phyloP scores from a whole-genome alignment of 1,140 invertebrate genomes.

The Radopholus similis region DNA sequence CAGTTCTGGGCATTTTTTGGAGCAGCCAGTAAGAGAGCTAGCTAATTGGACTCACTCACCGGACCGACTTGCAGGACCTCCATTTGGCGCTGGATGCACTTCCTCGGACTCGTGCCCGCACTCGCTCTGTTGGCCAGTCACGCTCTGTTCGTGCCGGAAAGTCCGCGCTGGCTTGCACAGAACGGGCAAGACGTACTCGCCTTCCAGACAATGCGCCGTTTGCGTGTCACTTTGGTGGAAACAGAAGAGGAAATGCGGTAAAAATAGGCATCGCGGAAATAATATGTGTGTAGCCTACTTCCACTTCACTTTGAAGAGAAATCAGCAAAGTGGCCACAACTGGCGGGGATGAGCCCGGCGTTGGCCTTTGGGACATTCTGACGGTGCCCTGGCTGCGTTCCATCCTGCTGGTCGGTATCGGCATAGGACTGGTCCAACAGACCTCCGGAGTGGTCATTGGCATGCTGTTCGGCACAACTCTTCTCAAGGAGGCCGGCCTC shows the following conservation, averaged over 20 bases:
- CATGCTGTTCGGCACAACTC: constrained; percentile 6
- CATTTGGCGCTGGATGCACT: constrained; percentile 15
- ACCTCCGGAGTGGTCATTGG: background rate
- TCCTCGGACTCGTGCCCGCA: background rate
- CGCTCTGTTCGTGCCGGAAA: constrained; percentile 5
- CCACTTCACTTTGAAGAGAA: background rate
- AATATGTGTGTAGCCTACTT: background rate
- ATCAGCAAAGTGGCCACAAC: background rate
- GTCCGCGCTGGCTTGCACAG: constrained; percentile 9
- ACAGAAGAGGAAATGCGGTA: constrained; percentile 2
- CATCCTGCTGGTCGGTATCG: constrained; percentile 7
- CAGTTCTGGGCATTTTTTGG: constrained; percentile 17
- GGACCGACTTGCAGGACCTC: background rate
- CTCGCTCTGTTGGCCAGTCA: background rate
- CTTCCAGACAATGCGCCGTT: background rate
- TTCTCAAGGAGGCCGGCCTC: constrained; percentile 2
- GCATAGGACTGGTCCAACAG: background rate
- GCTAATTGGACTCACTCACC: background rate
- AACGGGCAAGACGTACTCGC: background rate
- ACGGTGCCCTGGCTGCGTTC: background rate
- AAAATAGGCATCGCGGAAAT: background rate
- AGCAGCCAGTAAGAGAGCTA: background rate
- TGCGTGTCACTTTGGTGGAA: constrained; percentile 1
- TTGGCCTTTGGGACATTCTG: background rate
- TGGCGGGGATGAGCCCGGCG: background rate